A percentile compares a stretch with the other conserved stretches of the same genome.
phyloP scores from a whole-genome alignment of 2,888 invertebrate genomes.

The Phlogophora meticulosa region DNA sequence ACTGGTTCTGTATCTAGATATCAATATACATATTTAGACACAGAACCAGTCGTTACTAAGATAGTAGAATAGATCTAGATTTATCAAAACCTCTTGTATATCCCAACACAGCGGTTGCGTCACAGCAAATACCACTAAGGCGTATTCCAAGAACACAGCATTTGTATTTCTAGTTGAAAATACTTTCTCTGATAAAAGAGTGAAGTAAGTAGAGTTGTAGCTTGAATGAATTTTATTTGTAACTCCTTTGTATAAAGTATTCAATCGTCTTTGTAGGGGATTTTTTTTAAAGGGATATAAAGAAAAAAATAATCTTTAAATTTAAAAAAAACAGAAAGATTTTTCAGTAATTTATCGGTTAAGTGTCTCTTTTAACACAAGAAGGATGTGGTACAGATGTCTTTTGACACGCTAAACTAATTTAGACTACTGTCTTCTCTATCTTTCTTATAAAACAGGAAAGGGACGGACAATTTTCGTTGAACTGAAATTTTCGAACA shows the following conservation, averaged over 20 bases:
- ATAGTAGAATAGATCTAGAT: constrained; percentile 9
- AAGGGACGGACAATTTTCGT: too few relatives aligned
- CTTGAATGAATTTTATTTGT: neutral
- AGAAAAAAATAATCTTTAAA: too few relatives aligned
- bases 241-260: neutral
- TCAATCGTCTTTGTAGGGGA: neutral
- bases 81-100: neutral
- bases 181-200: neutral
- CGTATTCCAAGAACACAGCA: neutral
- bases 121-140: constrained; percentile 14
- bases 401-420: too few relatives aligned
- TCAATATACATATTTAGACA: too few relatives aligned
- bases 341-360: too few relatives aligned
- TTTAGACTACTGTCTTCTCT: too few relatives aligned
- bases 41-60: neutral
- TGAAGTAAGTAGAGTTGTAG: neutral
- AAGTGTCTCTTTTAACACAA: too few relatives aligned
- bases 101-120: neutral
- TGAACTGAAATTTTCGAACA: too few relatives aligned
- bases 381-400: too few relatives aligned
- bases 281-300: neutral
- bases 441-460: too few relatives aligned
- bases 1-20: too few relatives aligned
- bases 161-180: constrained; percentile 17
- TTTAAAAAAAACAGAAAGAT: too few relatives aligned